Evolutionary conservation across 2,888 invertebrate genomes (phyloP), one percentile per base, ranked within the genome.

Genomic region (Melipona beecheii): DNA sequence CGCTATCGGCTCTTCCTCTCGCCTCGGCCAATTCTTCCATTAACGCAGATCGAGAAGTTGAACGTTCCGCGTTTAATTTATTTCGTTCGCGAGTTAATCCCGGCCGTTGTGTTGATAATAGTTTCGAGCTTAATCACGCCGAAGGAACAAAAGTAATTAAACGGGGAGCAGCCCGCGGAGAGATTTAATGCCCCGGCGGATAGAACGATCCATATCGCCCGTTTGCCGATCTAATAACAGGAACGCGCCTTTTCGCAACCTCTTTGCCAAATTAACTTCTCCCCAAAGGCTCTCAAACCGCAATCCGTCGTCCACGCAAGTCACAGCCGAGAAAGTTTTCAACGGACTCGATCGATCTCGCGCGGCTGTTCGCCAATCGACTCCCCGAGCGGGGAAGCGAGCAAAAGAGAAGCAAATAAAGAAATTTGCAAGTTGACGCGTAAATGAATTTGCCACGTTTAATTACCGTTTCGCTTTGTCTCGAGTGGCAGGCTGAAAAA

Each of bases 321-420:
- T 13, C n/a, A n/a, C 9, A 19, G 15, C 13, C 43, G 43, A 21
- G 54, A 56, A 56, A 64, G 17, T 78, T 78, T 69, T 21, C n/a
- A 69, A 64, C 49, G 31, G 62, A n/a, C n/a, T 56, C 49, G 70
- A 78, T 78, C 69, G 69, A 69, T 69, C 69, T 66, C 43, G n/a
- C 6, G 9, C 1, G 9, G 43, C 43, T 43, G 9, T 21, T n/a
- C 64, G 68, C 15, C 75, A 17, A n/a, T 13, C 9, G 66, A 52
- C 36, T 66, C 17, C 15, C 31, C 4, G 31, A 3, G 56, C 13
- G 58, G 43, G 43, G 43, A 11, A 60, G n/a, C 58, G 24, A 50
- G 21, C 13, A 15, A 43, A 69, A 49, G 21, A 11, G n/a, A 49
- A 27, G 43, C 4, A 54, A 43, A 31, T 31, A 54, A 52, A 69